These are phyloP conservation scores for Montipora capricornis DNA, from an alignment of 64 coral and sea anemone genomes.

Conservation along the genomic window DNA sequence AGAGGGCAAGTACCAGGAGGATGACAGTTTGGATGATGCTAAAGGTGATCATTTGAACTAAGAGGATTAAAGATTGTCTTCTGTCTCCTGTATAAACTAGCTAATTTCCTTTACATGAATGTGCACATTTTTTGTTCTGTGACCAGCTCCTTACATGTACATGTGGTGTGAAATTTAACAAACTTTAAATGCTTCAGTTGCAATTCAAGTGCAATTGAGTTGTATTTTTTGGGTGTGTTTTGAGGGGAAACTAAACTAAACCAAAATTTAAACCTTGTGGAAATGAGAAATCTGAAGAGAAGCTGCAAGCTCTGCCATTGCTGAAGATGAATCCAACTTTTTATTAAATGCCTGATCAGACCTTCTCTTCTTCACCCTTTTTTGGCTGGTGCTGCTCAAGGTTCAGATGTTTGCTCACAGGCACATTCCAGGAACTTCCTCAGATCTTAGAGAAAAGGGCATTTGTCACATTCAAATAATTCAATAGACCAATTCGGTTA, in stretches of 20 bases:
- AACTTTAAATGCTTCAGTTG: no score
- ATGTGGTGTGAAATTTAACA: no score
- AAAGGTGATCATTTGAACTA: not conserved
- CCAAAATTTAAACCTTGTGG: not conserved
- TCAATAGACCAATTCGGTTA: no score
- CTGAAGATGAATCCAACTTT: no score
- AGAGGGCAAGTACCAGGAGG: conserved; percentile 11
- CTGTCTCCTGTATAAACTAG: not conserved
- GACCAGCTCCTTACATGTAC: no score
- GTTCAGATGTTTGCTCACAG: not conserved
- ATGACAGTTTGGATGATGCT: not conserved
- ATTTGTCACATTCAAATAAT: no score
- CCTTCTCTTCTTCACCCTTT: not conserved
- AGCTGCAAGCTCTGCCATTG: not conserved
- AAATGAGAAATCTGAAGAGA: not conserved
- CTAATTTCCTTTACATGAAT: not conserved
- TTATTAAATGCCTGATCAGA: no score
- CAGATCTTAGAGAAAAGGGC: not conserved
- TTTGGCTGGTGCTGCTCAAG: not conserved
- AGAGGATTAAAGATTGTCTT: not conserved
- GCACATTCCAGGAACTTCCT: conserved; percentile 2
- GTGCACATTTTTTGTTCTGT: no score
- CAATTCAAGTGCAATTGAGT: no score
- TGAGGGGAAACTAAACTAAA: no score
- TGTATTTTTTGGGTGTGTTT: no score